Percentiles rank a stretch among this genome's conserved stretches.
phyloP scores from a whole-genome alignment of 2,113 vertebrate species.

The Gnathonemus longibarbis region DNA sequence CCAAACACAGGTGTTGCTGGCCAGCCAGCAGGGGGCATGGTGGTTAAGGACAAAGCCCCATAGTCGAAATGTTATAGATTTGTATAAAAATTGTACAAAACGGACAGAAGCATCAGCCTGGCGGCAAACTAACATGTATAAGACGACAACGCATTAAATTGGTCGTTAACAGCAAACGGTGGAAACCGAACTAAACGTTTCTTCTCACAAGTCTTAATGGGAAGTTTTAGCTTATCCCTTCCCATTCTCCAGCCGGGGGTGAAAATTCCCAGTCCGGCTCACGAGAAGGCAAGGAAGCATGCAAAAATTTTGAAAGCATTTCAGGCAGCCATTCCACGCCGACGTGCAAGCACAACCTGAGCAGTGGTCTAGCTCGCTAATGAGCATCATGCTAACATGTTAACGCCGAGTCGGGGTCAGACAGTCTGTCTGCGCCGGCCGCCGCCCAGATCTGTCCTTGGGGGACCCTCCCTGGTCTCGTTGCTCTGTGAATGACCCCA shows the following conservation, averaged over 20 bases:
- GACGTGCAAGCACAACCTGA: background rate
- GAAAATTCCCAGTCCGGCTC: background rate
- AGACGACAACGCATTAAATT: background rate
- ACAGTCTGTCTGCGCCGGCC: background rate
- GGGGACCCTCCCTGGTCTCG: background rate
- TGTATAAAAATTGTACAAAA: background rate
- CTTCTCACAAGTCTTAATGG: background rate
- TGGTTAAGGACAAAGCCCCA: background rate
- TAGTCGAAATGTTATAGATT: background rate
- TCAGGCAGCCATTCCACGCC: background rate
- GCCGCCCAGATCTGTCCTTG: background rate
- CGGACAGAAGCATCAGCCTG: background rate
- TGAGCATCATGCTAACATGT: background rate
- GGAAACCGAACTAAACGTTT: background rate
- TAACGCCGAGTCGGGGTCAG: background rate
- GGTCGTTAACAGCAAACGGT: background rate
- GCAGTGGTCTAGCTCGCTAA: background rate
- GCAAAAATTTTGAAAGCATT: background rate
- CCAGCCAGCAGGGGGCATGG: background rate
- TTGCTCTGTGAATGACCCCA: background rate
- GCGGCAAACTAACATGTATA: background rate
- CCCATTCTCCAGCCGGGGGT: background rate
- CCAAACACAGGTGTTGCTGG: background rate
- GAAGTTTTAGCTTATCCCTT: background rate
- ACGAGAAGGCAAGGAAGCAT: background rate